Evolutionary conservation across 2,113 vertebrate species (phyloP).

Genomic region (Pedionomus torquatus): DNA sequence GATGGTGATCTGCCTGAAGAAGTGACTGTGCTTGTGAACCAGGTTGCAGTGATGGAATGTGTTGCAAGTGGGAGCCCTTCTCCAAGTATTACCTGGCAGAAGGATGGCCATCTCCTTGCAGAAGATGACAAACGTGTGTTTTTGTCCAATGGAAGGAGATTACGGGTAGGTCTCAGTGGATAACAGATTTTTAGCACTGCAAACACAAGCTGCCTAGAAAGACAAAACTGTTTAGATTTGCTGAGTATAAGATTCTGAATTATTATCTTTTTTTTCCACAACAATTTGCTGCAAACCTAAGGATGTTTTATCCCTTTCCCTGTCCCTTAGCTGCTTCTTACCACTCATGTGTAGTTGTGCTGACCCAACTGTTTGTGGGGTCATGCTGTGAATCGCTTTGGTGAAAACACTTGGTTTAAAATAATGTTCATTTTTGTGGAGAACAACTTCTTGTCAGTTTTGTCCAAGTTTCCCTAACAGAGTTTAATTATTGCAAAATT

Average conservation of each 20-base stretch:
- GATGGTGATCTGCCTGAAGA: slow-evolving; percentile 82
- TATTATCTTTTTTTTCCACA: not conserved
- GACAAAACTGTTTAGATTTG: not conserved
- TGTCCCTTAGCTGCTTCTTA: not conserved
- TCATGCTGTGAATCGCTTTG: not conserved
- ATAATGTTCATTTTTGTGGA: not conserved
- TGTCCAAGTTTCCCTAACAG: not conserved
- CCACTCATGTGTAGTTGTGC: not conserved
- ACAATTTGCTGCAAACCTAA: not conserved
- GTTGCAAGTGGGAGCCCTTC: slow-evolving; percentile 82
- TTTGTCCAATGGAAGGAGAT: slow-evolving; percentile 81
- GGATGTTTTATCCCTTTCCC: not conserved
- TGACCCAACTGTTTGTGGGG: not conserved
- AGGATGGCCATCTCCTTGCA: slow-evolving; percentile 80
- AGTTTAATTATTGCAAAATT: not conserved
- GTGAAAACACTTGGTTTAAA: not conserved
- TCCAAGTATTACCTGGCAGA: slow-evolving; percentile 89
- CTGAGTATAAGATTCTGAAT: not conserved
- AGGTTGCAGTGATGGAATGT: slow-evolving; percentile 83
- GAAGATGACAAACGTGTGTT: slow-evolving; percentile 73
- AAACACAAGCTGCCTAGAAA: not conserved
- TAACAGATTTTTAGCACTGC: not conserved
- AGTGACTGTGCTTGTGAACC: slow-evolving; percentile 82
- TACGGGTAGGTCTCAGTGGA: slow-evolving; percentile 79
- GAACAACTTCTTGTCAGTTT: not conserved